Percentiles rank a stretch among this genome's conserved stretches.
phyloP scores from a whole-genome alignment of 2,888 invertebrate species.

The Clitarchus hookeri region DNA sequence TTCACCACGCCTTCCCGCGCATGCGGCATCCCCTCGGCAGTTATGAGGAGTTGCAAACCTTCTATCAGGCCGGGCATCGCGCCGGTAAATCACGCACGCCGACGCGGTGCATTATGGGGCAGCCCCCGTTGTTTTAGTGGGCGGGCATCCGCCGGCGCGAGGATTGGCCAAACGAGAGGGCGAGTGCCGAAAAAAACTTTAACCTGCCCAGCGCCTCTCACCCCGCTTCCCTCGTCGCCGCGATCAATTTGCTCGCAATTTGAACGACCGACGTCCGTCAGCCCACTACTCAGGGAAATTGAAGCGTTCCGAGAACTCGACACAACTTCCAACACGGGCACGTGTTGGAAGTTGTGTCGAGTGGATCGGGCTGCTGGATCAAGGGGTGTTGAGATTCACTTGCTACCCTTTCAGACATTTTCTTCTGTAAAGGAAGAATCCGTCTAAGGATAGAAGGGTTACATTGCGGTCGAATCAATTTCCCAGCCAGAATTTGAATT shows the following conservation, averaged over 20 bases:
- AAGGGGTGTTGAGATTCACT: too few relatives aligned
- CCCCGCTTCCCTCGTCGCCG: neutral
- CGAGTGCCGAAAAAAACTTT: neutral
- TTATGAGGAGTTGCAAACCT: neutral
- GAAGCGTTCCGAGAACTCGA: neutral
- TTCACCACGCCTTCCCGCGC: too few relatives aligned
- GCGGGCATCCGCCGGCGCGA: neutral
- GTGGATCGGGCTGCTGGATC: too few relatives aligned
- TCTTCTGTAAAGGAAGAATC: too few relatives aligned
- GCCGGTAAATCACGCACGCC: neutral
- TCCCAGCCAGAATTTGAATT: too few relatives aligned
- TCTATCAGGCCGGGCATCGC: neutral
- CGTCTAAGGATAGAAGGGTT: too few relatives aligned
- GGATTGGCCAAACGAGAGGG: neutral
- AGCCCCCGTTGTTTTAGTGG: constrained; percentile 4
- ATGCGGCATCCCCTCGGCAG: neutral
- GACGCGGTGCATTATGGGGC: constrained; percentile 9
- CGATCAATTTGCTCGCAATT: neutral
- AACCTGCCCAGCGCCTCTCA: neutral
- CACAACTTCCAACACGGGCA: too few relatives aligned
- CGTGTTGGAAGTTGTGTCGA: too few relatives aligned
- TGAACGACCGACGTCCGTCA: neutral
- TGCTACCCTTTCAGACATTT: too few relatives aligned
- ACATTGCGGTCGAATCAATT: too few relatives aligned
- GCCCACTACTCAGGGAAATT: neutral